These are phyloP conservation scores for Drosophila kurseongensis DNA, from an alignment of 1,140 invertebrate species.

Conservation along the genomic window DNA sequence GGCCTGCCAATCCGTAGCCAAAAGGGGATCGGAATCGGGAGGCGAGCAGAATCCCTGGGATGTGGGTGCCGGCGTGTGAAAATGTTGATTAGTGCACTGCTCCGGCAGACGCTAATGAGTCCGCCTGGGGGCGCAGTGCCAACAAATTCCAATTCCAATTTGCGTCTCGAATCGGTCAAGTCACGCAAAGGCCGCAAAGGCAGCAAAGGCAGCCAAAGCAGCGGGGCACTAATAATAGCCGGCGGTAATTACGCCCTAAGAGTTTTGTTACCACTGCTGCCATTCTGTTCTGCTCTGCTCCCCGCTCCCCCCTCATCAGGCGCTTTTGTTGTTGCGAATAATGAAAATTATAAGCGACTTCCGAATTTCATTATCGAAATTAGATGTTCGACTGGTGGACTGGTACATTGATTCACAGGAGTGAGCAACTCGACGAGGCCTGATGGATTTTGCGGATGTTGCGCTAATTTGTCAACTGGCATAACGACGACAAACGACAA, in stretches of 20 bases:
- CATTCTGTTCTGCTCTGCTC: neutral
- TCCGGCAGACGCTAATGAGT: slow-evolving; percentile 59
- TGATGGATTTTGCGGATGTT: slow-evolving; percentile 74
- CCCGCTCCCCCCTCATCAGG: slow-evolving; percentile 22
- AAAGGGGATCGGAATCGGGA: neutral
- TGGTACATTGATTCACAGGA: neutral
- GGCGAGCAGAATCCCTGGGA: neutral
- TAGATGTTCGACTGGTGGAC: slow-evolving; percentile 54
- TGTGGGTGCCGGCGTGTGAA: slow-evolving; percentile 48
- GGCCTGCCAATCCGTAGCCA: slow-evolving; percentile 1
- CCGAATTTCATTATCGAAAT: slow-evolving; percentile 83
- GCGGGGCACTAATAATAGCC: slow-evolving; percentile 65
- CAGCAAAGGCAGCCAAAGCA: slow-evolving; percentile 24
- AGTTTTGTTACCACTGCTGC: slow-evolving; percentile 48
- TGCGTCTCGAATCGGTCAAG: slow-evolving; percentile 61
- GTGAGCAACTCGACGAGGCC: slow-evolving; percentile 1
- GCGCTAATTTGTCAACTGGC: slow-evolving; percentile 79
- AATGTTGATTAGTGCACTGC: slow-evolving; percentile 65
- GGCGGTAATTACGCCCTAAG: slow-evolving; percentile 66
- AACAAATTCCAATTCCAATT: slow-evolving; percentile 73
- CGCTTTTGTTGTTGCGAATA: slow-evolving; percentile 62
- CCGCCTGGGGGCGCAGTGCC: slow-evolving; percentile 36
- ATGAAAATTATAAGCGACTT: slow-evolving; percentile 78
- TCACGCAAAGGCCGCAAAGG: slow-evolving; percentile 50
- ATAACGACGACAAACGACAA: slow-evolving; percentile 61